Base-by-base conservation (phyloP, 2,797 vertebrate genomes). In the Leptatherina wallacei region DNA sequence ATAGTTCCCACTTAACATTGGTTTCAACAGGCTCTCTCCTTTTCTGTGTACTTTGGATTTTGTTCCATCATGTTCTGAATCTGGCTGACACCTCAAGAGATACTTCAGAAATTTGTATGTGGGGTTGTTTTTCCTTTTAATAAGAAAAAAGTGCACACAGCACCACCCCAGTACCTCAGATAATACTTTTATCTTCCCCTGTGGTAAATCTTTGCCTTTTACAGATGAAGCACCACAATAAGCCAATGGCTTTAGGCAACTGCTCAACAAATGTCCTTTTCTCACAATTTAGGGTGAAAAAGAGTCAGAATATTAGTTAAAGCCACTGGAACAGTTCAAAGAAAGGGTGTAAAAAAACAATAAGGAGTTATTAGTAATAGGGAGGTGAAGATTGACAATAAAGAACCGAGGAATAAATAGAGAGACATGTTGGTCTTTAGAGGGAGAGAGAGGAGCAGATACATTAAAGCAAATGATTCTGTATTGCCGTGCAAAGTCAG, bases 401-500 rank as follows among this genome's bases (percentile, higher is more conserved):
- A 32, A 49, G 77, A 82, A 63, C 20, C 57, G 24, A 33, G 58
- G 62, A 36, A 24, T n/a, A 33, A 6, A 70, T 42, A 59, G 59
- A 63, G 74, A 30, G 14, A 16, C 40, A 18, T 18, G 16, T 5
- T 18, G 40, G 38, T 42, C 38, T 42, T 67, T 49, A 60, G 63
- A 68, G 77, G 27, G 8, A 59, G 69, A 77, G 73, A 77, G 71
- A 82, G 10, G 20, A 49, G 47, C 20, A 49, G 7, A 81, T 78
- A 75, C 80, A 84, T 84, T 62, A 88, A 66, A 86, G 74, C 73
- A 85, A 87, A 88, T 79, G 33, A 86, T 78, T 74, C 79, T 88
- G 88, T 85, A 84, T 86, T 82, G 72, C 82, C 30, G 71, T 51
- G 78, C 69, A 77, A 82, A 85, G 77, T 84, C 75, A 79, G 77